These are phyloP conservation scores for Helicorthomorpha holstii DNA, from an alignment of 1,140 invertebrate species.

Conservation along the genomic window DNA sequence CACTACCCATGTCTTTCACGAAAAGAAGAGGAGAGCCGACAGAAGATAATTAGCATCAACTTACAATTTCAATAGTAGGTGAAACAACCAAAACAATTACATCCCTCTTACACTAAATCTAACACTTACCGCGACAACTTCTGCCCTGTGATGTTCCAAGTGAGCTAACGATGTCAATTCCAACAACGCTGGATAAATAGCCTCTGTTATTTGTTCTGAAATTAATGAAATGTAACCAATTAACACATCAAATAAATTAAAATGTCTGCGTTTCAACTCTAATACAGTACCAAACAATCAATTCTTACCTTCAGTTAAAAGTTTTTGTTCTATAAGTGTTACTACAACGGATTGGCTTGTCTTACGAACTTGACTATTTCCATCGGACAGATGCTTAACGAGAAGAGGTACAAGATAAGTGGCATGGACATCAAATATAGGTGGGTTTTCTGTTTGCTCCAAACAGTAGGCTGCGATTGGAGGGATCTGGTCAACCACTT, in stretches of 20 bases:
- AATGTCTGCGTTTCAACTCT: too few species aligned
- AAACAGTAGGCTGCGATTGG: constrained; percentile 42
- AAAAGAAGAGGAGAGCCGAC: neutral
- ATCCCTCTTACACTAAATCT: neutral
- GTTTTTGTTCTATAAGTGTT: constrained; percentile 38
- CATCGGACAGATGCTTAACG: constrained; percentile 37
- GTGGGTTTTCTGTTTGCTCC: constrained; percentile 26
- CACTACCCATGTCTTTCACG: constrained; percentile 92
- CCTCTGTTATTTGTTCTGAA: constrained; percentile 35
- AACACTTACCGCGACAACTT: constrained; percentile 31
- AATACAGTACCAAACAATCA: neutral
- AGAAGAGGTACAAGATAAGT: constrained; percentile 40
- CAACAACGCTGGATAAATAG: constrained; percentile 38
- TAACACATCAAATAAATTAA: too few species aligned
- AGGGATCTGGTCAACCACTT: constrained; percentile 44
- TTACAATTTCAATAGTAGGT: neutral
- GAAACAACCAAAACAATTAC: too few species aligned
- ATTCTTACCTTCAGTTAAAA: constrained; percentile 32
- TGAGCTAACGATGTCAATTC: constrained; percentile 28
- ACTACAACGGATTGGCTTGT: constrained; percentile 40
- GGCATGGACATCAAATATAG: constrained; percentile 26
- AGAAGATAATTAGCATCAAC: neutral
- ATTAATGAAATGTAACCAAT: constrained; percentile 5
- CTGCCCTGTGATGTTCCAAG: constrained; percentile 33
- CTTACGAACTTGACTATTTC: constrained; percentile 42